Evolutionary conservation across 2,888 invertebrate species (phyloP).

Genomic region (Diadegma fenestrale): DNA sequence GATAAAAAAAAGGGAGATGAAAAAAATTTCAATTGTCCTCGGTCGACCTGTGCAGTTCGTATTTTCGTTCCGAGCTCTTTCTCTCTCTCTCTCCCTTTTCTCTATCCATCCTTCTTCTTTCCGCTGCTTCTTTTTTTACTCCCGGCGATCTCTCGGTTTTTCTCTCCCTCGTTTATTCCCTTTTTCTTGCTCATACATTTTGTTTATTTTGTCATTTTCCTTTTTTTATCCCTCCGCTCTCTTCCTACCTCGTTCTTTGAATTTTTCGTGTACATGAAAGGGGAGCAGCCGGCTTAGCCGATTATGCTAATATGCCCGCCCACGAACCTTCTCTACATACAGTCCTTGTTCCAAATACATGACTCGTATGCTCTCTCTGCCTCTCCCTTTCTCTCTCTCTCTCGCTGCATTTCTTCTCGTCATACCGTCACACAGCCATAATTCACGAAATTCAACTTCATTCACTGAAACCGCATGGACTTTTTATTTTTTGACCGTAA

Average conservation of each 20-base stretch:
- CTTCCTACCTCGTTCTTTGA: constrained; percentile 38
- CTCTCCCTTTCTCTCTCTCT: constrained; percentile 15
- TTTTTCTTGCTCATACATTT: not conserved
- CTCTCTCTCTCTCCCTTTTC: not conserved
- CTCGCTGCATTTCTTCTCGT: constrained; percentile 10
- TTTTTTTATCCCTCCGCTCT: not conserved
- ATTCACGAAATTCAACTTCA: not conserved
- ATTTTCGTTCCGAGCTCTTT: constrained; percentile 28
- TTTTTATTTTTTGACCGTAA: not conserved
- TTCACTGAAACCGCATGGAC: not conserved
- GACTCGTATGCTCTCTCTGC: constrained; percentile 22
- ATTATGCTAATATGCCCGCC: constrained; percentile 71
- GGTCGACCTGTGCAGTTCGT: constrained; percentile 40
- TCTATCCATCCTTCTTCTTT: constrained; percentile 7
- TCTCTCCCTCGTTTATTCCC: constrained; percentile 1
- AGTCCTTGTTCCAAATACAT: constrained; percentile 34
- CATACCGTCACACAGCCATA: not conserved
- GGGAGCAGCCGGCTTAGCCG: constrained; percentile 65
- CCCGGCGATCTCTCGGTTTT: not conserved
- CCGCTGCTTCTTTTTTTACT: not conserved
- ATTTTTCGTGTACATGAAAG: constrained; percentile 60
- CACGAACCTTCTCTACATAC: constrained; percentile 60
- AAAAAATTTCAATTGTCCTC: constrained; percentile 41
- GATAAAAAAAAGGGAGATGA: constrained; percentile 6
- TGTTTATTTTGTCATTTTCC: not conserved